Conservation (phyloP, 2,797 vertebrate species). For the Myotis myotis region DNA sequence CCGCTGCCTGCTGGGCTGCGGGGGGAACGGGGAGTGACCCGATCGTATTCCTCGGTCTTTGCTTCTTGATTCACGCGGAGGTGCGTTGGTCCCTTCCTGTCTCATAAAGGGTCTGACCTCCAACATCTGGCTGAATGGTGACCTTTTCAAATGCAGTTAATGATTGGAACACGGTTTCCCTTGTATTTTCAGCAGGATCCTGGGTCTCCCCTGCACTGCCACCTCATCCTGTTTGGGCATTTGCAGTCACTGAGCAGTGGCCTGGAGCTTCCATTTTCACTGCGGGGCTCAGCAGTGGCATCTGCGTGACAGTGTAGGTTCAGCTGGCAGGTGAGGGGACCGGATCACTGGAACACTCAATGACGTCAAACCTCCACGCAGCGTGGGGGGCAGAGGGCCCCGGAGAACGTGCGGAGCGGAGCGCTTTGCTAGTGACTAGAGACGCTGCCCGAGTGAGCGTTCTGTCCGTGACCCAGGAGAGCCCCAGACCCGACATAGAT, state of each 20-base stretch:
- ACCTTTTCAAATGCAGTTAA: neutral
- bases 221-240: neutral
- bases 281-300: constrained; percentile 51
- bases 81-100: neutral
- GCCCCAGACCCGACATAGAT: neutral
- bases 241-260: constrained; percentile 39
- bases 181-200: neutral
- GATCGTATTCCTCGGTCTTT: neutral
- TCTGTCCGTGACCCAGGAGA: neutral
- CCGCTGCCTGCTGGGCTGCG: neutral
- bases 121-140: neutral
- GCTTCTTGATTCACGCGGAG: neutral
- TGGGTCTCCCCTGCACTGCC: neutral
- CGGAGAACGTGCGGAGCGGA: neutral
- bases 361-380: constrained; percentile 41
- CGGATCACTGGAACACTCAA: constrained; percentile 58
- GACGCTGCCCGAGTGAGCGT: neutral
- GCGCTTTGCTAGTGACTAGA: neutral
- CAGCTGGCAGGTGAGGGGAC: neutral
- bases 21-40: neutral
- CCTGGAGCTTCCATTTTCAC: constrained; percentile 48
- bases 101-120: neutral
- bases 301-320: neutral
- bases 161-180: neutral
- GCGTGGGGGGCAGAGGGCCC: neutral